phyloP scores from a whole-genome alignment of 2,113 vertebrate species.

The Bubo bubo region DNA sequence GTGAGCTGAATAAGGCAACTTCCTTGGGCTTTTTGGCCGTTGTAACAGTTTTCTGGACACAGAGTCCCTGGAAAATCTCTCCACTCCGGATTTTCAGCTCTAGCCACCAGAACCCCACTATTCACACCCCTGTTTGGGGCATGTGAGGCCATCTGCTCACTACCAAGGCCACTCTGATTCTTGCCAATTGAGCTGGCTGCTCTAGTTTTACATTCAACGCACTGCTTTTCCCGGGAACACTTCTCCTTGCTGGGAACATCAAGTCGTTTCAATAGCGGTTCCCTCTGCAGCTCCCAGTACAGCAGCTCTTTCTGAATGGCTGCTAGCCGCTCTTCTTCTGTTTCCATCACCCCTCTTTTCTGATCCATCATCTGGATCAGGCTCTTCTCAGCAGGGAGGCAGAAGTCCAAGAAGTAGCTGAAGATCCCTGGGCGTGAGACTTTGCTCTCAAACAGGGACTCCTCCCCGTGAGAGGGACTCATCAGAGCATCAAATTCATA shows the following conservation, averaged over 20 bases:
- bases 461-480: slow-evolving; percentile 82
- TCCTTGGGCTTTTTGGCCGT: slow-evolving; percentile 61
- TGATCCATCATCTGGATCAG: slow-evolving; percentile 68
- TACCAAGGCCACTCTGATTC: slow-evolving; percentile 47
- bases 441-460: slow-evolving; percentile 79
- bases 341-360: slow-evolving; percentile 81
- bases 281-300: slow-evolving; percentile 80
- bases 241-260: slow-evolving; percentile 36
- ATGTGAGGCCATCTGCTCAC: slow-evolving; percentile 21
- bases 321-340: slow-evolving; percentile 81
- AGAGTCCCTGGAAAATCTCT: slow-evolving; percentile 62
- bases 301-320: slow-evolving; percentile 84
- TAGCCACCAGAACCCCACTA: slow-evolving; percentile 18
- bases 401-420: slow-evolving; percentile 78
- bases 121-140: slow-evolving; percentile 17
- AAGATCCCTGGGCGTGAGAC: slow-evolving; percentile 70
- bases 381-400: slow-evolving; percentile 63
- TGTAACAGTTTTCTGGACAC: slow-evolving; percentile 62
- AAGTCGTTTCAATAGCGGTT: slow-evolving; percentile 63
- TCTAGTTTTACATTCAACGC: slow-evolving; percentile 68
- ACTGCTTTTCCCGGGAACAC: slow-evolving; percentile 60
- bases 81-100: slow-evolving; percentile 69
- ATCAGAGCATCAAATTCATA: slow-evolving; percentile 92
- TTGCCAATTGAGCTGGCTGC: background rate
- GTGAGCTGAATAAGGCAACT: slow-evolving; percentile 69